Percentiles rank a stretch among this genome's conserved stretches.
phyloP scores from a whole-genome alignment of 1,140 invertebrate genomes.

The Apolygus lucorum region DNA sequence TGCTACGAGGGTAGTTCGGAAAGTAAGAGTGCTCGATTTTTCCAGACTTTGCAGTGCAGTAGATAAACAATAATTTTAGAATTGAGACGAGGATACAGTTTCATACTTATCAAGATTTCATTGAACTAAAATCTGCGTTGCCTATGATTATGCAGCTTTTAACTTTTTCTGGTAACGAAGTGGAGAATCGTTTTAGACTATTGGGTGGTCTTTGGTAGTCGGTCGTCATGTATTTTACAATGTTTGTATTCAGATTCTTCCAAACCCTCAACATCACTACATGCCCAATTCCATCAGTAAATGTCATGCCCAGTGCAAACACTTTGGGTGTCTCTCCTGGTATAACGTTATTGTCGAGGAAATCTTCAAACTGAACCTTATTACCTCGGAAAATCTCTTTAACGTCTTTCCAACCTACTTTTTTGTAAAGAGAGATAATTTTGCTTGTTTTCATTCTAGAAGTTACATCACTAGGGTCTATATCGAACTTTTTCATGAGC shows the following conservation, averaged over 20 bases:
- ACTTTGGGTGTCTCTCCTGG: neutral
- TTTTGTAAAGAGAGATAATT: conserved; percentile 1
- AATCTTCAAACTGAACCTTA: neutral
- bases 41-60: too few relatives aligned
- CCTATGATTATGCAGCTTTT: too few relatives aligned
- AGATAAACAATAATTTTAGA: too few relatives aligned
- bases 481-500: neutral
- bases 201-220: conserved; percentile 6
- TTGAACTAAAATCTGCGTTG: too few relatives aligned
- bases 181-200: neutral
- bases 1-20: too few relatives aligned
- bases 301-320: neutral
- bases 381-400: conserved; percentile 7
- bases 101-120: too few relatives aligned
- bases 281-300: conserved; percentile 4
- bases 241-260: neutral
- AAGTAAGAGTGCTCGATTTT: too few relatives aligned
- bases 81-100: too few relatives aligned
- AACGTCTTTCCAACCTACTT: neutral
- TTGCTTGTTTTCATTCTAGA: neutral
- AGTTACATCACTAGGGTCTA: neutral
- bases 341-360: conserved; percentile 4
- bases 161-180: neutral
- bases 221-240: neutral
- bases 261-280: conserved; percentile 4